Evolutionary conservation across 2,888 invertebrate genomes (phyloP).

Genomic region (Cryptocheilus praepositus): DNA sequence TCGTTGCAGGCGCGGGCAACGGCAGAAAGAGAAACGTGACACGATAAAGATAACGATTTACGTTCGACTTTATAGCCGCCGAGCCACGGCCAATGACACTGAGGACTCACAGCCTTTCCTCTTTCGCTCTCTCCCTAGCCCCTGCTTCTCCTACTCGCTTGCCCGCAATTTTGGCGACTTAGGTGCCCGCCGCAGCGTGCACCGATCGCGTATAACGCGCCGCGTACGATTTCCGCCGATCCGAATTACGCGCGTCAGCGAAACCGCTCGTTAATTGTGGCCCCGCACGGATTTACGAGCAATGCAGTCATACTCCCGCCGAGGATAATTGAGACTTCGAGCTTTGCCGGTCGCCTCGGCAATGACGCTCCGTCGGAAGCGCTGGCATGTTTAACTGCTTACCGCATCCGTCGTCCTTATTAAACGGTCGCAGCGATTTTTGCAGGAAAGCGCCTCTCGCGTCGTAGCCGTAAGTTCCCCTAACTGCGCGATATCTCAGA

Average conservation of each 20-base stretch:
- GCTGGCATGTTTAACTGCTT: too few relatives aligned
- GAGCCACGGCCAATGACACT: slow-evolving; percentile 63
- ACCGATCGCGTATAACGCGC: not conserved
- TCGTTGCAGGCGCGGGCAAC: slow-evolving; percentile 14
- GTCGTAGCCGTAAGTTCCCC: too few relatives aligned
- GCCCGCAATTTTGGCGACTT: not conserved
- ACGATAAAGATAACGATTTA: slow-evolving; percentile 68
- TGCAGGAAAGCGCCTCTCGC: not conserved
- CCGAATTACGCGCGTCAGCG: not conserved
- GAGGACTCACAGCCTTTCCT: slow-evolving; percentile 22
- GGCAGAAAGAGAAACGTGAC: slow-evolving; percentile 30
- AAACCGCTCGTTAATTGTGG: not conserved
- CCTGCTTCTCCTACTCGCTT: not conserved
- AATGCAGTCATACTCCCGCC: too few relatives aligned
- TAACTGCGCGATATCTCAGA: slow-evolving; percentile 2
- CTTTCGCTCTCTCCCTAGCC: slow-evolving; percentile 14
- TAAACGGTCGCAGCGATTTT: too few relatives aligned
- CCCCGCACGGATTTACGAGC: too few relatives aligned
- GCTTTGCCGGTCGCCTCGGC: too few relatives aligned
- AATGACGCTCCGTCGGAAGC: too few relatives aligned
- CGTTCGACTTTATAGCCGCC: slow-evolving; percentile 60
- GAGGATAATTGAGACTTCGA: too few relatives aligned
- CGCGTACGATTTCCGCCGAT: too few relatives aligned
- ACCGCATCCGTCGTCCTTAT: too few relatives aligned
- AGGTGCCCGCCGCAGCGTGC: not conserved